Percentiles rank a stretch among this genome's conserved stretches.
Conservation (phyloP, 2,888 invertebrate genomes). For the Pantelozetes paolii region DNA sequence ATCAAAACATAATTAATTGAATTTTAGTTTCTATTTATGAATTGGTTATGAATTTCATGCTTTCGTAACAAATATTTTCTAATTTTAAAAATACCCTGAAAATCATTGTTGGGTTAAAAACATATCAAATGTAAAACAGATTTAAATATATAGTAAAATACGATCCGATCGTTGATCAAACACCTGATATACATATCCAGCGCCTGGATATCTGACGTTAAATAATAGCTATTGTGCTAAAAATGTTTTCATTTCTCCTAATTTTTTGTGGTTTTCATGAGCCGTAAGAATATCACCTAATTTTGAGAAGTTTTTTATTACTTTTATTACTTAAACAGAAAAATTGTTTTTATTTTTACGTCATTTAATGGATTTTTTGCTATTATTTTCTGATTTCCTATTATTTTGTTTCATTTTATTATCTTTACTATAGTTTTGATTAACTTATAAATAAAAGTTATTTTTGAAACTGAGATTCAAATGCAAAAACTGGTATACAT, state of each 20-base stretch:
- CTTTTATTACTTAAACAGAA: not conserved
- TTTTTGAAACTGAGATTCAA: no score
- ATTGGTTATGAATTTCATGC: conserved; percentile 6
- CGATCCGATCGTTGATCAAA: conserved; percentile 2
- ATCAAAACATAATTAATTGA: conserved; percentile 19
- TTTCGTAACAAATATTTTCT: not conserved
- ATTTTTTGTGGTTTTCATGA: not conserved
- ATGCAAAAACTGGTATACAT: no score
- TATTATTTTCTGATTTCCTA: not conserved
- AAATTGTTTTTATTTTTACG: not conserved
- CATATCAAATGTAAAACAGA: not conserved
- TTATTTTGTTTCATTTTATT: not conserved
- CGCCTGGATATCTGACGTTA: not conserved
- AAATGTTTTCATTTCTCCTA: not conserved
- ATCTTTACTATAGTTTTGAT: not conserved
- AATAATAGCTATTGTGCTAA: conserved; percentile 19
- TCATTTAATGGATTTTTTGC: not conserved
- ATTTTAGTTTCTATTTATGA: not conserved
- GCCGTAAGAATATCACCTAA: not conserved
- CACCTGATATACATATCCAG: conserved; percentile 26
- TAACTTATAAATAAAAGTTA: not conserved
- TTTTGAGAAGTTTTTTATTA: not conserved
- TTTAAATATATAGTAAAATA: not conserved
- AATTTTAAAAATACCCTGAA: not conserved
- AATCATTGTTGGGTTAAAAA: not conserved